Conservation (phyloP, 2,888 invertebrate genomes). For the Willowsia nigromaculata region DNA sequence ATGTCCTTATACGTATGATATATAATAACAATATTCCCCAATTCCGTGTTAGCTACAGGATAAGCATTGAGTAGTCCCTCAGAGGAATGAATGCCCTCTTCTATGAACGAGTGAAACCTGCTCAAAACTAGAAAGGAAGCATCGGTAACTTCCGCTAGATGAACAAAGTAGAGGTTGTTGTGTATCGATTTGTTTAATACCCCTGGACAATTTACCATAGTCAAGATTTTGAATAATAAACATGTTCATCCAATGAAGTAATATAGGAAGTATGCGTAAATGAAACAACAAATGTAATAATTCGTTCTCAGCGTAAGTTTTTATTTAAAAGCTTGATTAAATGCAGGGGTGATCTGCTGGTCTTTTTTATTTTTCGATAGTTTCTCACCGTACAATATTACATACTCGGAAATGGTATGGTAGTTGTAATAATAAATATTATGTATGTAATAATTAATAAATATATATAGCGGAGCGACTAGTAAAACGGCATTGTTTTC, state of each 20-base stretch:
- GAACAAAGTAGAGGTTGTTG: neutral
- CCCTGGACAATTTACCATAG: too few species aligned
- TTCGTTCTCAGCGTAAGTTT: neutral
- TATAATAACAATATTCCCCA: too few species aligned
- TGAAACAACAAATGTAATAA: neutral
- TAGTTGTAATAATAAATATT: slow-evolving; percentile 38
- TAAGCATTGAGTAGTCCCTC: neutral
- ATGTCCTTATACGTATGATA: too few species aligned
- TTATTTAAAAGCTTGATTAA: slow-evolving; percentile 68
- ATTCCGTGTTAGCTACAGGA: neutral
- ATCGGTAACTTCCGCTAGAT: too few species aligned
- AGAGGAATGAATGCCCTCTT: neutral
- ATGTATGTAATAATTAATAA: slow-evolving; percentile 33
- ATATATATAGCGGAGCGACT: slow-evolving; percentile 58
- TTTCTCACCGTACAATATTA: slow-evolving; percentile 34
- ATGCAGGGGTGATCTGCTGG: slow-evolving; percentile 70
- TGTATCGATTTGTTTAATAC: too few species aligned
- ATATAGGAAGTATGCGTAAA: too few species aligned
- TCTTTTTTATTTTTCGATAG: slow-evolving; percentile 55
- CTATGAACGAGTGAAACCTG: neutral
- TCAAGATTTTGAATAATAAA: too few species aligned
- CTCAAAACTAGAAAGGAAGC: too few species aligned
- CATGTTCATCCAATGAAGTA: too few species aligned
- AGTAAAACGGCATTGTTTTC: slow-evolving; percentile 43
- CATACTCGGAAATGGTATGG: slow-evolving; percentile 34